Base-by-base conservation (phyloP, 2,113 vertebrate genomes). In the Corynorhinus townsendii region DNA sequence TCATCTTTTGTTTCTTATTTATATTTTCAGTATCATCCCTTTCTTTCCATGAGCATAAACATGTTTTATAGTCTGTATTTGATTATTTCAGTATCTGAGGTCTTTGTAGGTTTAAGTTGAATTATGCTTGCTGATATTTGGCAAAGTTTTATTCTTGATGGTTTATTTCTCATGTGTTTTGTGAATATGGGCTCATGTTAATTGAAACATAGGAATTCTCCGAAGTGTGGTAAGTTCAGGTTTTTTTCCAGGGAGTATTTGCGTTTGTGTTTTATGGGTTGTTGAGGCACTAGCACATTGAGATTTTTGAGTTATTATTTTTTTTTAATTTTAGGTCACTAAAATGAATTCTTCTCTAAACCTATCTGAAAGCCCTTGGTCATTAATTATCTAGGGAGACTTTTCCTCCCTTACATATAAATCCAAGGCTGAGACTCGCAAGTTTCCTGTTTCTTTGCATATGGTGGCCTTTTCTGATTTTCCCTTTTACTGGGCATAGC, bases 121-220 rank as follows among this genome's bases (percentile, higher is more conserved):
- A 19, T 77, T 93, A 64, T 52, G 5, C 33, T 91, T 92, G 84
- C 66, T 81, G 22, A 30, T 93, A 80, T 85, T 89, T 94, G 77
- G 5, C 22, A 88, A 80, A 45, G n/a, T 93, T 86, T 73, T 83
- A 38, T 81, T 91, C 28, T 84, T 90, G 43, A 30, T 93, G 17
- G 49, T 76, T 90, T 76, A 86, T 69, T 69, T 95, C 54, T 89
- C 40, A 59, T 56, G 14, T 49, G 3, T 72, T 73, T 93, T 91
- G 19, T 86, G 43, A 87, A 38, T 66, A 1, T 80, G 59, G 38
- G 19, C 71, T 80, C 28, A 73, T 93, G 26, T 79, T 80, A 69
- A 52, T 72, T 85, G 71, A 38, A 86, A 56, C 11, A 4, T 80
- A 43, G 49, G 20, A 83, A 71, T 95, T 91, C 38, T 86, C 64